phyloP scores from a whole-genome alignment of 1,140 invertebrate species.

The Bombus confusus region DNA sequence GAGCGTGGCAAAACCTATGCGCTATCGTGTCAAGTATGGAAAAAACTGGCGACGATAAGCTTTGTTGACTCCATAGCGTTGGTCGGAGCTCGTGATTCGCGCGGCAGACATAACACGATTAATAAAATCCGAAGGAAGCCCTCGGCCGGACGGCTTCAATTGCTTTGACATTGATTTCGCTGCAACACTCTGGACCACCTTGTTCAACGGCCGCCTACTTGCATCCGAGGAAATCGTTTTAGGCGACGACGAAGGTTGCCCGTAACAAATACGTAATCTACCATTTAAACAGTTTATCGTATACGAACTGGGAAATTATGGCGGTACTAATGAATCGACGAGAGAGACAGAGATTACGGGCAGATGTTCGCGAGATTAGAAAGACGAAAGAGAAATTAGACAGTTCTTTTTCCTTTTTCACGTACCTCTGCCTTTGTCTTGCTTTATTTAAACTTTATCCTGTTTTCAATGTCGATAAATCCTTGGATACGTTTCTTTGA shows the following conservation, averaged over 20 bases:
- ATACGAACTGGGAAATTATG: too few relatives aligned
- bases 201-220: not conserved
- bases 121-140: constrained; percentile 71
- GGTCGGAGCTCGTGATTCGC: constrained; percentile 10
- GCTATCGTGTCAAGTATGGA: not conserved
- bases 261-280: not conserved
- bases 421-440: too few relatives aligned
- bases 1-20: too few relatives aligned
- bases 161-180: constrained; percentile 68
- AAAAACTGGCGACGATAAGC: constrained; percentile 9
- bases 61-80: not conserved
- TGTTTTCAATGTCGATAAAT: too few relatives aligned
- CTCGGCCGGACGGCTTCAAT: constrained; percentile 70
- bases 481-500: too few relatives aligned
- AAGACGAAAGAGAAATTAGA: too few relatives aligned
- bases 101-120: constrained; percentile 63
- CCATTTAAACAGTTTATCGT: too few relatives aligned
- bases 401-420: too few relatives aligned
- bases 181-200: constrained; percentile 67
- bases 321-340: too few relatives aligned
- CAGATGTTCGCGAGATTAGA: too few relatives aligned
- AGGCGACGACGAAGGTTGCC: not conserved
- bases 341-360: too few relatives aligned
- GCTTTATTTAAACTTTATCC: too few relatives aligned
- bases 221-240: not conserved